These are phyloP conservation scores for Myotis yumanensis DNA, from an alignment of 2,113 vertebrate species.

Conservation along the genomic window DNA sequence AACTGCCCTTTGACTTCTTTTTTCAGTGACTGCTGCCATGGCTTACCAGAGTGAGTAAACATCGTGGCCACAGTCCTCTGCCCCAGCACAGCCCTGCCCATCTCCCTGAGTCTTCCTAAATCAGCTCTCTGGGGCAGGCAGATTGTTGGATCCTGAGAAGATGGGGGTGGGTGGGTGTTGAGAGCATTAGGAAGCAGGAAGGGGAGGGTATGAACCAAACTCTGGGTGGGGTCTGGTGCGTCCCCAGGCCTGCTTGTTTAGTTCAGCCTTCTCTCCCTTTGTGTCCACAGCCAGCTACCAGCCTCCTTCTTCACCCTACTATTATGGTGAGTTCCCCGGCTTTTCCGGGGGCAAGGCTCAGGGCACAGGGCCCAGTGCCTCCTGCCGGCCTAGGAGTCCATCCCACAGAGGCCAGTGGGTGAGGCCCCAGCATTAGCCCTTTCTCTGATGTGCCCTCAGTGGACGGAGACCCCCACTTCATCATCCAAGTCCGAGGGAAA, in stretches of 20 bases:
- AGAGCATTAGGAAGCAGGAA: background rate
- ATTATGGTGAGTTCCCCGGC: slow-evolving; percentile 65
- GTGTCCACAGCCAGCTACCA: background rate
- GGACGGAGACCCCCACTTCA: slow-evolving; percentile 97
- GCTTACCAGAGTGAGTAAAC: slow-evolving; percentile 57
- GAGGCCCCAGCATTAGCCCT: background rate
- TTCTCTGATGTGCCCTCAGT: slow-evolving; percentile 83
- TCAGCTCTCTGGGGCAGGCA: background rate
- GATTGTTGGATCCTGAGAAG: background rate
- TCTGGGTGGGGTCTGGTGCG: background rate
- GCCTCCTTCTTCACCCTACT: slow-evolving; percentile 23
- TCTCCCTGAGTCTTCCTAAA: background rate
- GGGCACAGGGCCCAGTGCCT: background rate
- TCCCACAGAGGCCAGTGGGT: background rate
- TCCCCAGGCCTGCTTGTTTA: background rate
- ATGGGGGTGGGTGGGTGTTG: background rate
- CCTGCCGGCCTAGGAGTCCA: background rate
- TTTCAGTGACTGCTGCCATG: accelerated
- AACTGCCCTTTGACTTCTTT: background rate
- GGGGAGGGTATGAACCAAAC: background rate
- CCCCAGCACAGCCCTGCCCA: accelerated
- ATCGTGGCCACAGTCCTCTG: background rate
- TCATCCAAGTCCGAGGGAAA: slow-evolving; percentile 89
- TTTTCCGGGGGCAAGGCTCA: background rate
- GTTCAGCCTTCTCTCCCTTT: background rate